These are phyloP conservation scores for Microchrysa polita DNA, from an alignment of 2,888 invertebrate genomes.

Conservation along the genomic window DNA sequence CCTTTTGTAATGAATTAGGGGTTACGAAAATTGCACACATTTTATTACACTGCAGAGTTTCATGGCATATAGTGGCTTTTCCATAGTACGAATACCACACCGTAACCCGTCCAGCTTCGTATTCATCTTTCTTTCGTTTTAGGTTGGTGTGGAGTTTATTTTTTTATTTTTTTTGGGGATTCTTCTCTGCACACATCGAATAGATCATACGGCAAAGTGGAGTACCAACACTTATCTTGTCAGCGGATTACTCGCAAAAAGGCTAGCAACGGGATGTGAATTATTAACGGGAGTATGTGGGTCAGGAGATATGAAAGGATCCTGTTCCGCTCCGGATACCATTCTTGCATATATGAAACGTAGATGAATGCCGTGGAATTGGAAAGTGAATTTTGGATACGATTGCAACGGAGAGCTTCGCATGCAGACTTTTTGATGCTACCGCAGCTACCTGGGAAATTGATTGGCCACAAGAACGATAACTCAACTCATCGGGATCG, in stretches of 20 bases:
- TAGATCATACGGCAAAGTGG: conserved; percentile 22
- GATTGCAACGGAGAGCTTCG: not conserved
- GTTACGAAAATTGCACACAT: conserved; percentile 38
- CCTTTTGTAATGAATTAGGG: conserved; percentile 36
- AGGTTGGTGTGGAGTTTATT: not conserved
- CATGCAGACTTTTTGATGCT: not conserved
- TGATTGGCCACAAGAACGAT: not conserved
- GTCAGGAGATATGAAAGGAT: conserved; percentile 33
- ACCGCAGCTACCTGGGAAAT: not conserved
- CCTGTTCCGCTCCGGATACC: not conserved
- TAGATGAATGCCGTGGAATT: not conserved
- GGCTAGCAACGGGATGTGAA: conserved; percentile 7
- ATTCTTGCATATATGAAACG: not conserved
- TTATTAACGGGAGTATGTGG: conserved; percentile 36
- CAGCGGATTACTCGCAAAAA: conserved; percentile 20
- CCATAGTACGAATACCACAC: not conserved
- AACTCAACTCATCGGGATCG: too few relatives aligned
- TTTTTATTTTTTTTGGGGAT: not conserved
- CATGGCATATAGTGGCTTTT: not conserved
- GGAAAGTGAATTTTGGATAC: too few relatives aligned
- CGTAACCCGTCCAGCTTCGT: too few relatives aligned
- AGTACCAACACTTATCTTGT: conserved; percentile 31
- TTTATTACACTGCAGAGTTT: conserved; percentile 38
- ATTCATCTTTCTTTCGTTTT: too few relatives aligned
- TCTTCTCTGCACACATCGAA: conserved; percentile 1